These are phyloP conservation scores for Lepidocolaptes lacrymiger DNA, from an alignment of 2,797 vertebrate species.

Conservation along the genomic window DNA sequence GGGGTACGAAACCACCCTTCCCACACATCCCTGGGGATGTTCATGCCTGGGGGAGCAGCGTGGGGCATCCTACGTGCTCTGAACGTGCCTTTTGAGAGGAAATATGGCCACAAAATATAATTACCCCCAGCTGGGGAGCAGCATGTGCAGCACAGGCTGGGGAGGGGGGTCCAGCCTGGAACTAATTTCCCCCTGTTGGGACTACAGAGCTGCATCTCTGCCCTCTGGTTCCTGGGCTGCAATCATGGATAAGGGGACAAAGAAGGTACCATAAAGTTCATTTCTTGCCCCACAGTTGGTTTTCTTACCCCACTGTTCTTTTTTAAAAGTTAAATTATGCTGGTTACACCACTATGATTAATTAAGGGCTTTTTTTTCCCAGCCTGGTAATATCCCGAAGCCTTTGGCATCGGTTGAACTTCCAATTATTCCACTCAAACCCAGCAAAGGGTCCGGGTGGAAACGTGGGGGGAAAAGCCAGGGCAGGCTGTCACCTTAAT, in stretches of 20 bases:
- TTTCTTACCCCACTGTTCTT: not conserved
- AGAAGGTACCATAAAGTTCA: not conserved
- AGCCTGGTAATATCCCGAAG: not conserved
- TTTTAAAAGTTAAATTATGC: not conserved
- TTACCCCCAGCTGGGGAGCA: not conserved
- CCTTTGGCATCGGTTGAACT: not conserved
- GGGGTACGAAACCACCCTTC: not conserved
- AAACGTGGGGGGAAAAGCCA: not conserved
- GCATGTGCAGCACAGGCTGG: not conserved
- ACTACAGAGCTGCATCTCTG: not conserved
- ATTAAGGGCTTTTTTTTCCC: not conserved
- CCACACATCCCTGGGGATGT: not conserved
- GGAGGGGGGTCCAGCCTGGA: not conserved
- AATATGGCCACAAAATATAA: not conserved
- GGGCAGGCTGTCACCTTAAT: not conserved
- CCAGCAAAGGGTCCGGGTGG: not conserved
- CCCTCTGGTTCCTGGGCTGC: not conserved
- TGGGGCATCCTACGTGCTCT: not conserved
- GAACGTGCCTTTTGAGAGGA: not conserved
- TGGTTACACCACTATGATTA: not conserved
- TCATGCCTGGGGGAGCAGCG: not conserved
- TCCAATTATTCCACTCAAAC: not conserved
- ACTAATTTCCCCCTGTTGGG: not conserved
- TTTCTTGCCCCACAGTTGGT: not conserved
- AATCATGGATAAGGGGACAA: accelerated